Conservation (phyloP, 1,140 invertebrate species). For the Adoxophyes honmai region DNA sequence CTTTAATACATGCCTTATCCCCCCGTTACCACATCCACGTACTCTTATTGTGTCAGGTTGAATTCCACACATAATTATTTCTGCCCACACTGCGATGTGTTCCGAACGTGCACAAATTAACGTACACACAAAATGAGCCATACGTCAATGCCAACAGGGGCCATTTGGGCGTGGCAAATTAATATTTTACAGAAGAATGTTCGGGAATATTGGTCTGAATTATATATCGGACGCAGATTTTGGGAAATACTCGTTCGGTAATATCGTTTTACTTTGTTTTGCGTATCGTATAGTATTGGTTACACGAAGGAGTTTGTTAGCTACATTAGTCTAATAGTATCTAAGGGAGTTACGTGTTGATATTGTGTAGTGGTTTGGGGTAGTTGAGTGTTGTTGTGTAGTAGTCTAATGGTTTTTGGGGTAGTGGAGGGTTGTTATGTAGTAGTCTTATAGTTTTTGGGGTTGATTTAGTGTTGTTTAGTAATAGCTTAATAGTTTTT, state of each 20-base stretch:
- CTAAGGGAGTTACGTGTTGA: too few relatives aligned
- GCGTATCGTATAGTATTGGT: not conserved
- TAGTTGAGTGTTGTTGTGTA: too few relatives aligned
- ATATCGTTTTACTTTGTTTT: not conserved
- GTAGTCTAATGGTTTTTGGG: too few relatives aligned
- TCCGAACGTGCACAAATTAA: constrained; percentile 49
- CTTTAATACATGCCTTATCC: constrained; percentile 17
- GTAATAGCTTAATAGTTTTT: too few relatives aligned
- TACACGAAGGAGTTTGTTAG: too few relatives aligned
- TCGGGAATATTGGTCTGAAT: constrained; percentile 1
- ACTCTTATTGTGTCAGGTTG: constrained; percentile 47
- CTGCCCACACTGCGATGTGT: constrained; percentile 49
- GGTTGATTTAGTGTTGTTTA: too few relatives aligned
- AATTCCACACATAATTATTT: constrained; percentile 69
- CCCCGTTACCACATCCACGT: not conserved
- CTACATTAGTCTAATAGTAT: too few relatives aligned
- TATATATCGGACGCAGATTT: constrained; percentile 8
- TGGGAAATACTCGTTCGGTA: not conserved
- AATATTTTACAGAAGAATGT: not conserved
- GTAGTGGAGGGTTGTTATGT: too few relatives aligned
- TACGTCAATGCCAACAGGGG: not conserved
- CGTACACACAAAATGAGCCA: constrained; percentile 39
- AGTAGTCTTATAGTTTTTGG: too few relatives aligned
- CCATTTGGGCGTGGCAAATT: constrained; percentile 6
- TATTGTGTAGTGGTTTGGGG: too few relatives aligned